Evolutionary conservation across 2,113 vertebrate genomes (phyloP), one percentile per base, ranked within the genome.

Genomic region (Gymnocephalus cernua): DNA sequence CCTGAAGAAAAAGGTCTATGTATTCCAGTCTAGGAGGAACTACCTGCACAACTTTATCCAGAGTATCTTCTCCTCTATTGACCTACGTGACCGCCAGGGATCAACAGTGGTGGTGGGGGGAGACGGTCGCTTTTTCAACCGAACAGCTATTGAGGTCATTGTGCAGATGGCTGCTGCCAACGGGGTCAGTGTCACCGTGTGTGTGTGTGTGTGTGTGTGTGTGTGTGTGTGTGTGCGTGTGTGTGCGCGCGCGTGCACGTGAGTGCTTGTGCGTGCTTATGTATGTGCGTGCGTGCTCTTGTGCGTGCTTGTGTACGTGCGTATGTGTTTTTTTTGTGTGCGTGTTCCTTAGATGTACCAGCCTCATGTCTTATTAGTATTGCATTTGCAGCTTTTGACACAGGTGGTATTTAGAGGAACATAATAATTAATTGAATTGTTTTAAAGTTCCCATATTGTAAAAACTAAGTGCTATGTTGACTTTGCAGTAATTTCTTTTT

Each of bases 101-200:
- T 96, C 97, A 27, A 97, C 97, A 32, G 66, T 99, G 93, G 96
- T 99, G 80, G 96, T 99, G 56, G 98, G 98, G 90, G 98, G 98
- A 81, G 98, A 99, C 79, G 98, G 98, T 67, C 96, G 98, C 83
- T 99, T 97, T 93, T 97, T 98, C 90, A 99, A 98, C 95, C 96
- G 91, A 70, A 91, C 94, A 12, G 97, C 97, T 80, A 95, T 97
- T 88, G 96, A 96, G 93, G 95, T 97, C 83, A 96, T 99, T 91
- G 96, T 96, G 87, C 97, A 98, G 95, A 99, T 99, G 97, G 97
- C 98, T 64, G 98, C 98, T 48, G 98, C 98, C 92, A 99, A 99
- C 0, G 98, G 98, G 98, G 98, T 99, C 92, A 96, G 98, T 98
- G 95, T 94, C 90, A 70, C 58, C 29, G 3, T 85, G 86, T 78